phyloP scores from a whole-genome alignment of 2,113 vertebrate species.

The Dicentrarchus labrax region DNA sequence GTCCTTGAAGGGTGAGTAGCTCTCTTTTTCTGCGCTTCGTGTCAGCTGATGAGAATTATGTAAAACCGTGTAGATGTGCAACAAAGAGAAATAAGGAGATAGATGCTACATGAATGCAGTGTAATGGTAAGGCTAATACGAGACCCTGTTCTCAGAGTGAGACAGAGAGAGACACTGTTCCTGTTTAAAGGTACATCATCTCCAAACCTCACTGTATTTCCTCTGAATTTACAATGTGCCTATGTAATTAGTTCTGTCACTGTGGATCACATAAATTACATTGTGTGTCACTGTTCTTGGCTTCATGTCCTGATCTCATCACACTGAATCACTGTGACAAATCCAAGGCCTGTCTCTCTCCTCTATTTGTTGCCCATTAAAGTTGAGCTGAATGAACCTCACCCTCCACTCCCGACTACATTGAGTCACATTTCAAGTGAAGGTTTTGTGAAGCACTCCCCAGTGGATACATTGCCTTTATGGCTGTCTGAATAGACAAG shows the following conservation, averaged over 20 bases:
- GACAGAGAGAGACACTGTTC: neutral
- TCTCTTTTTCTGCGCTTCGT: constrained; percentile 32
- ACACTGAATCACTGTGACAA: constrained; percentile 54
- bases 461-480: constrained; percentile 72
- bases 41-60: constrained; percentile 48
- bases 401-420: constrained; percentile 65
- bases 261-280: constrained; percentile 41
- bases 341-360: constrained; percentile 43
- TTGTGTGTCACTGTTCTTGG: constrained; percentile 32
- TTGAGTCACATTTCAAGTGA: constrained; percentile 78
- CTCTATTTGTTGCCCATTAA: constrained; percentile 68
- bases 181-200: constrained; percentile 3
- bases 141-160: constrained; percentile 21
- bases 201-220: neutral
- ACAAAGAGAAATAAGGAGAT: neutral
- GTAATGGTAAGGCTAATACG: neutral
- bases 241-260: constrained; percentile 31
- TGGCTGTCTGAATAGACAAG: constrained; percentile 70
- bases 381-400: constrained; percentile 72
- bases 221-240: neutral
- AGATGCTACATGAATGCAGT: constrained; percentile 9
- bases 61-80: constrained; percentile 9
- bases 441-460: constrained; percentile 76
- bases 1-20: constrained; percentile 83
- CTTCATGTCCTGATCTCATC: constrained; percentile 52